Conservation (phyloP, 2,888 invertebrate genomes). For the Athrips mouffetella region DNA sequence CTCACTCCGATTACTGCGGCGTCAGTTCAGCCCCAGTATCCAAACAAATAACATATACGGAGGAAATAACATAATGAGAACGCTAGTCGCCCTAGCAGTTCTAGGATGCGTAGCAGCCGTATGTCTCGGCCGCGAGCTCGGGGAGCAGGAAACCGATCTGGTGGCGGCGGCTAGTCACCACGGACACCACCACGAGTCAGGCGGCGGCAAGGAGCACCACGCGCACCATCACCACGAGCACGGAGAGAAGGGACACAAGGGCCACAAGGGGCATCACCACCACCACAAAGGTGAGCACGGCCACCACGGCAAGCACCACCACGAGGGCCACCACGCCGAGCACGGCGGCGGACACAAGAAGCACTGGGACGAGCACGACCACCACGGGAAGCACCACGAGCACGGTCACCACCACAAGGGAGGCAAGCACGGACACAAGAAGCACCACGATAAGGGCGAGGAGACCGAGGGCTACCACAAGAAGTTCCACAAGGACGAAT, state of each 20-base stretch:
- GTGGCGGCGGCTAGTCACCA: slow-evolving; percentile 72
- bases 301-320: slow-evolving; percentile 86
- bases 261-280: slow-evolving; percentile 86
- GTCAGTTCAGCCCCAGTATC: slow-evolving; percentile 61
- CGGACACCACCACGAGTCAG: slow-evolving; percentile 79
- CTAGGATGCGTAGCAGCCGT: slow-evolving; percentile 56
- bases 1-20: slow-evolving; percentile 46
- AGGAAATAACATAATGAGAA: slow-evolving; percentile 55
- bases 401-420: slow-evolving; percentile 88
- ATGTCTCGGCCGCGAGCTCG: slow-evolving; percentile 59
- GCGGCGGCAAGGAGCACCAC: slow-evolving; percentile 83
- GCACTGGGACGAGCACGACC: slow-evolving; percentile 86
- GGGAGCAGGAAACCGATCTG: slow-evolving; percentile 57
- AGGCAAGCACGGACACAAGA: slow-evolving; percentile 87
- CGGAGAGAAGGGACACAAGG: slow-evolving; percentile 87
- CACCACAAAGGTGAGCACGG: slow-evolving; percentile 89
- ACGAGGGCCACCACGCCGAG: slow-evolving; percentile 85
- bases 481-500: slow-evolving; percentile 92
- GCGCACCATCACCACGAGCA: slow-evolving; percentile 83
- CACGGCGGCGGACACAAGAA: slow-evolving; percentile 89
- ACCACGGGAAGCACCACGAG: slow-evolving; percentile 87
- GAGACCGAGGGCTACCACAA: slow-evolving; percentile 91
- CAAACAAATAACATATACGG: slow-evolving; percentile 53
- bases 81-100: slow-evolving; percentile 63
- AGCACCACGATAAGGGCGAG: slow-evolving; percentile 90